phyloP scores from a whole-genome alignment of 1,140 invertebrate species.

The Psix sp. region DNA sequence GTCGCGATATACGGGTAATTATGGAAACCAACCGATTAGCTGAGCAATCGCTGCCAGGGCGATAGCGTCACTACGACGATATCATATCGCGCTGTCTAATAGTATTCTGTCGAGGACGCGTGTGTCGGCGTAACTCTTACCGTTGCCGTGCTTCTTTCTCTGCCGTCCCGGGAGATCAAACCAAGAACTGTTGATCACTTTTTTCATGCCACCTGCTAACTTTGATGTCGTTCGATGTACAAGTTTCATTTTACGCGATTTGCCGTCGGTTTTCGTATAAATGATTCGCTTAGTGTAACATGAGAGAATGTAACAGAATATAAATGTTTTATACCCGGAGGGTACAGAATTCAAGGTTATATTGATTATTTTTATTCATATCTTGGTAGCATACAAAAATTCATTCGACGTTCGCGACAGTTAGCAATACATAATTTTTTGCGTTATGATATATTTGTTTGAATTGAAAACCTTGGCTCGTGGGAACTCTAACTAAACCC shows the following conservation, averaged over 20 bases:
- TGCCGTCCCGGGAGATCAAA: constrained; percentile 5
- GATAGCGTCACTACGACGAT: constrained; percentile 15
- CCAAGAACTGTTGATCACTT: constrained; percentile 23
- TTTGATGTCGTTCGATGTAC: too few relatives aligned
- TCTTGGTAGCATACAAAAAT: background rate
- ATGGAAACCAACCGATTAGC: constrained; percentile 27
- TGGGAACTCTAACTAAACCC: too few relatives aligned
- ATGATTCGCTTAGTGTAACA: too few relatives aligned
- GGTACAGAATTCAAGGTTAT: background rate
- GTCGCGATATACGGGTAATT: constrained; percentile 45
- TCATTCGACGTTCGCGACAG: too few relatives aligned
- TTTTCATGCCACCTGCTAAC: constrained; percentile 24
- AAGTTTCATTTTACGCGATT: background rate
- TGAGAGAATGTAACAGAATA: too few relatives aligned
- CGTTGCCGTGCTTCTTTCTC: constrained; percentile 11
- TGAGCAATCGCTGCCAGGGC: too few relatives aligned
- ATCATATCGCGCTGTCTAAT: constrained; percentile 34
- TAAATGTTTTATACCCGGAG: too few relatives aligned
- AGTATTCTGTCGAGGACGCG: constrained; percentile 22
- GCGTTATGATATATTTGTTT: too few relatives aligned
- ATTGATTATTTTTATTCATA: background rate
- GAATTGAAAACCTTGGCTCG: too few relatives aligned
- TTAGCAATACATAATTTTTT: too few relatives aligned
- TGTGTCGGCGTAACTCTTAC: constrained; percentile 31
- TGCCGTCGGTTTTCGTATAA: too few relatives aligned